Percentiles rank a stretch among this genome's conserved stretches.
phyloP scores from a whole-genome alignment of 2,113 vertebrate genomes.

The Thymallus thymallus region DNA sequence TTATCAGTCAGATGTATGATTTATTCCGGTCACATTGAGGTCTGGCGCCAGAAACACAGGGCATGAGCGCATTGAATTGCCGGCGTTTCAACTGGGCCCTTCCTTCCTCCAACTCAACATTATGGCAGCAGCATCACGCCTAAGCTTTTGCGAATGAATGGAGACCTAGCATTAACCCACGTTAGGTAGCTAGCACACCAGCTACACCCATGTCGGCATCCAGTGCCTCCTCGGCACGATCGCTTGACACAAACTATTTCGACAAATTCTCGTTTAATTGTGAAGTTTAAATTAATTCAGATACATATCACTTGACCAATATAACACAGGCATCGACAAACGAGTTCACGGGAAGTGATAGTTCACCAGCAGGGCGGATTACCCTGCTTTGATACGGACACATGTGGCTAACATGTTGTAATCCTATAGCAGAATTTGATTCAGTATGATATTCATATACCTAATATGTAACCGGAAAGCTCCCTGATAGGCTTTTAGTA shows the following conservation, averaged over 20 bases:
- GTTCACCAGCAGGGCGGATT: neutral
- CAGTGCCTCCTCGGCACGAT: neutral
- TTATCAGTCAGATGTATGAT: neutral
- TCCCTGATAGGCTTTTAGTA: neutral
- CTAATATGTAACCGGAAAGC: neutral
- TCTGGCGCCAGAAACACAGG: slow-evolving; percentile 13
- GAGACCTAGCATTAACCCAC: slow-evolving; percentile 11
- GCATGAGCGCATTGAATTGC: slow-evolving; percentile 19
- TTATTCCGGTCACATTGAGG: slow-evolving; percentile 15
- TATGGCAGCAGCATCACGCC: neutral
- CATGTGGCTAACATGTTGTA: slow-evolving; percentile 2
- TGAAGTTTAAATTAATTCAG: too few species aligned
- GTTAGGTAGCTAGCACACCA: slow-evolving; percentile 18
- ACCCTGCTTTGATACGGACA: neutral
- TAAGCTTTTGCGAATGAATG: slow-evolving; percentile 15
- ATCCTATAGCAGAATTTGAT: neutral
- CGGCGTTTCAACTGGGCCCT: slow-evolving; percentile 18
- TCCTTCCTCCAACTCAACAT: neutral
- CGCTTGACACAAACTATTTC: too few species aligned
- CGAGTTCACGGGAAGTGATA: neutral
- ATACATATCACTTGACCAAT: too few species aligned
- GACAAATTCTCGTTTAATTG: too few species aligned
- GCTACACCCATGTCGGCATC: slow-evolving; percentile 18
- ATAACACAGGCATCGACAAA: neutral
- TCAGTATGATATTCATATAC: neutral